Evolutionary conservation across 1,140 invertebrate genomes (phyloP).

Genomic region (Coelopa frigida): DNA sequence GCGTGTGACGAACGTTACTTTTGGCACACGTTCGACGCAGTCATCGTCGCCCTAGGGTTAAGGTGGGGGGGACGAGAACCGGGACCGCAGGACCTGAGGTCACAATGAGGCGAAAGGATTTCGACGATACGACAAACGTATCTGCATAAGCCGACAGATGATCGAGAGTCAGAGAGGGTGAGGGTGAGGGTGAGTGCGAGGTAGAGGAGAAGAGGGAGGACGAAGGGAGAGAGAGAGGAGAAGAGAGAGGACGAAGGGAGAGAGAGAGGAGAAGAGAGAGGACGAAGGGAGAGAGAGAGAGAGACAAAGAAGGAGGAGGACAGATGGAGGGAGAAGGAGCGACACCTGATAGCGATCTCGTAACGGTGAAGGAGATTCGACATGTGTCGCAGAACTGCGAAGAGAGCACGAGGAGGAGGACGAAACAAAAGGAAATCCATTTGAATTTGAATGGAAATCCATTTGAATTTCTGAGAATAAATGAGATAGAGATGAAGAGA

Average conservation of each 20-base stretch:
- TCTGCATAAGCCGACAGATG: too few species aligned
- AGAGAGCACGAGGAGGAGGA: constrained; percentile 5
- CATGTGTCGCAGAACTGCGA: constrained; percentile 42
- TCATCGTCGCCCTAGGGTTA: too few species aligned
- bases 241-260: constrained; percentile 6
- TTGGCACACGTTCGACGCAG: too few species aligned
- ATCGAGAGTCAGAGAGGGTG: not conserved
- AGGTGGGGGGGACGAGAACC: too few species aligned
- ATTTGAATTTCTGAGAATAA: too few species aligned
- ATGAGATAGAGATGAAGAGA: too few species aligned
- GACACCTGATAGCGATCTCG: constrained; percentile 39
- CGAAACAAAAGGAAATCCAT: constrained; percentile 13
- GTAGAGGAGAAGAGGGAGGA: constrained; percentile 3
- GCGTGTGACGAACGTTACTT: too few species aligned
- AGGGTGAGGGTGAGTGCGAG: not conserved
- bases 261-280: not conserved
- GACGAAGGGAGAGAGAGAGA: not conserved
- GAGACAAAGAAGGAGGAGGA: constrained; percentile 4
- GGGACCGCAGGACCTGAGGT: too few species aligned
- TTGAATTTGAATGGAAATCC: too few species aligned
- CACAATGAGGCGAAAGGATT: too few species aligned
- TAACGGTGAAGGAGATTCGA: constrained; percentile 40
- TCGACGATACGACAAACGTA: too few species aligned
- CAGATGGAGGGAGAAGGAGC: not conserved
- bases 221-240: not conserved